Evolutionary conservation across 2,888 invertebrate genomes (phyloP).

Genomic region (Yponomeuta plumbellus): DNA sequence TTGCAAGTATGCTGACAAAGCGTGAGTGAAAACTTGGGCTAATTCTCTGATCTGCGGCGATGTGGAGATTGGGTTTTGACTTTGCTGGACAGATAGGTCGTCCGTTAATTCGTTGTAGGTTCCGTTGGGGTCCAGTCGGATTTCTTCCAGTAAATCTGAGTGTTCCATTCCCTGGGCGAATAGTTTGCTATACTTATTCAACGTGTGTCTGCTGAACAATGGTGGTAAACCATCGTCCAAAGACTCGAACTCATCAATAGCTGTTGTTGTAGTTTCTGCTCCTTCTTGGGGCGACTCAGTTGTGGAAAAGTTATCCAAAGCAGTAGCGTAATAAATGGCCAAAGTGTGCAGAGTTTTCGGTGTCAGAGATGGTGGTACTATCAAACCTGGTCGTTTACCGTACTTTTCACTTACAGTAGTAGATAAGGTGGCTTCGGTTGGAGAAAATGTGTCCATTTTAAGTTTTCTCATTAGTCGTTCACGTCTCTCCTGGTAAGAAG

Average conservation of each 20-base stretch:
- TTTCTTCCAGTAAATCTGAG: conserved; percentile 55
- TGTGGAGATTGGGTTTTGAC: conserved; percentile 78
- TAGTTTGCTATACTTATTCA: conserved; percentile 77
- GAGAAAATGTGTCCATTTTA: conserved; percentile 68
- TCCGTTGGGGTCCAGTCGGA: conserved; percentile 59
- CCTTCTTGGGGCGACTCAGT: conserved; percentile 52
- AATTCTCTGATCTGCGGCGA: conserved; percentile 84
- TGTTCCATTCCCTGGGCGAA: conserved; percentile 53
- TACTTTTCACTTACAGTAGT: conserved; percentile 64
- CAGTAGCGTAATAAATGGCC: conserved; percentile 87
- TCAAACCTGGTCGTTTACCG: conserved; percentile 77
- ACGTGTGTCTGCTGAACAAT: conserved; percentile 80
- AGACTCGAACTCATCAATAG: conserved; percentile 53
- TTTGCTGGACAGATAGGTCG: conserved; percentile 78
- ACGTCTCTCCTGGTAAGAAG: conserved; percentile 79
- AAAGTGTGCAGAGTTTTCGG: conserved; percentile 86
- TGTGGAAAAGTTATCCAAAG: conserved; percentile 76
- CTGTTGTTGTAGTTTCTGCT: conserved; percentile 44
- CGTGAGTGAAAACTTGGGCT: conserved; percentile 90
- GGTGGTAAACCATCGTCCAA: conserved; percentile 73
- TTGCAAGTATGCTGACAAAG: conserved; percentile 87
- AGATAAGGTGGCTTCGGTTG: conserved; percentile 58
- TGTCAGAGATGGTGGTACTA: conserved; percentile 83
- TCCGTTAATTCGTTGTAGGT: conserved; percentile 64
- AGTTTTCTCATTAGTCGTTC: conserved; percentile 83